These are phyloP conservation scores for Spondyliosoma cantharus DNA, from an alignment of 2,797 vertebrate species.

Conservation along the genomic window DNA sequence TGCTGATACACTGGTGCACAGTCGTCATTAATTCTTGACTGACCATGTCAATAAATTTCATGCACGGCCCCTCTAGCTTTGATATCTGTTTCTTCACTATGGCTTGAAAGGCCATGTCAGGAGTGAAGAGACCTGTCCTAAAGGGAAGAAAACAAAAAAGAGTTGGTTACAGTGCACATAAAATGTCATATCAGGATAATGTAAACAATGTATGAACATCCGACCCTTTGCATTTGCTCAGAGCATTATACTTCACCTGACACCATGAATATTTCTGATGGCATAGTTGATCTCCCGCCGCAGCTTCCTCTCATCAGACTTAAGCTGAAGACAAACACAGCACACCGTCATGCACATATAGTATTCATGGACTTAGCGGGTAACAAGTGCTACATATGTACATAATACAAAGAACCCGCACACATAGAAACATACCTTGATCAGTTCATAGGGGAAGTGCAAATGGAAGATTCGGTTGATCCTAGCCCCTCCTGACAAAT, in stretches of 20 bases:
- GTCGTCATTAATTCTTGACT: conserved; percentile 91
- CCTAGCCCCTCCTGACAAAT: conserved; percentile 93
- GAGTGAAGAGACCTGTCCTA: conserved; percentile 90
- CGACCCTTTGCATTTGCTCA: neutral
- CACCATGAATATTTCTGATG: conserved; percentile 95
- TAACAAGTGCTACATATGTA: neutral
- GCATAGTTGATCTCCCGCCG: conserved; percentile 93
- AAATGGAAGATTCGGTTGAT: conserved; percentile 96
- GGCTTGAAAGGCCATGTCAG: conserved; percentile 94
- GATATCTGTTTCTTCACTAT: conserved; percentile 95
- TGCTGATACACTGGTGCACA: conserved; percentile 90
- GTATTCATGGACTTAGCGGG: neutral
- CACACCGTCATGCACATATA: neutral
- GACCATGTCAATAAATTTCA: conserved; percentile 93
- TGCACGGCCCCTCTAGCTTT: conserved; percentile 89
- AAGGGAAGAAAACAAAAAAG: conserved; percentile 2
- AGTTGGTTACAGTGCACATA: neutral
- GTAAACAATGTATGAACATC: conserved; percentile 1
- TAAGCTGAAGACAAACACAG: conserved; percentile 82
- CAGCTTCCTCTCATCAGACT: conserved; percentile 91
- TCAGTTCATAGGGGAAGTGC: conserved; percentile 86
- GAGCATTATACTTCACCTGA: conserved; percentile 85
- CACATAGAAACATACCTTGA: conserved; percentile 64
- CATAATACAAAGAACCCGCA: neutral
- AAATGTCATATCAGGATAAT: neutral